Evolutionary conservation across 2,113 vertebrate species (phyloP).

Genomic region (Melanostigma gelatinosum): DNA sequence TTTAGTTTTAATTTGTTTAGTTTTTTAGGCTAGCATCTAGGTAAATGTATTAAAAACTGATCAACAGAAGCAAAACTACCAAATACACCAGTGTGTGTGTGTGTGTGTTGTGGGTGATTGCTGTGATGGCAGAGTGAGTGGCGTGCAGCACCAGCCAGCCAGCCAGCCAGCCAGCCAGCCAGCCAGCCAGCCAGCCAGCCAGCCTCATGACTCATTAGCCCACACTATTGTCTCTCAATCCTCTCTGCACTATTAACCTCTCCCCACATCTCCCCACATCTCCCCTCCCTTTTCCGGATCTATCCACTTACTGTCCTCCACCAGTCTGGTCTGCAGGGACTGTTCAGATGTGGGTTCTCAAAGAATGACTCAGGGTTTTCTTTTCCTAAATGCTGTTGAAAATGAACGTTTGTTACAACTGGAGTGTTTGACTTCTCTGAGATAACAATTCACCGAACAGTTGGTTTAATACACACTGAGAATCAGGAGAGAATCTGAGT

Average conservation of each 20-base stretch:
- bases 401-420: background rate
- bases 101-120: background rate
- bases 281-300: slow-evolving; percentile 31
- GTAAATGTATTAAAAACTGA: background rate
- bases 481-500: background rate
- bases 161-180: too few relatives aligned
- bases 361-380: slow-evolving; percentile 19
- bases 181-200: too few relatives aligned
- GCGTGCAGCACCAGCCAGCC: slow-evolving; percentile 50
- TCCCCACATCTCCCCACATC: slow-evolving; percentile 9
- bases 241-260: slow-evolving; percentile 65
- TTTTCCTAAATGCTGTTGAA: background rate
- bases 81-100: too few relatives aligned
- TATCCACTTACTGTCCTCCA: slow-evolving; percentile 35
- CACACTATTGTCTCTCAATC: slow-evolving; percentile 70
- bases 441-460: background rate
- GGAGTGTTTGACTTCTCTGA: background rate
- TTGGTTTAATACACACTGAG: background rate
- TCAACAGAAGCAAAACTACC: background rate
- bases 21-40: background rate
- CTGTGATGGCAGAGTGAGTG: slow-evolving; percentile 15
- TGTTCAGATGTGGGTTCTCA: background rate
- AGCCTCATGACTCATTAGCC: slow-evolving; percentile 65
- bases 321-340: background rate
- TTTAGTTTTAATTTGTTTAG: background rate